These are phyloP conservation scores for Steinernema carpocapsae DNA, from an alignment of 2,888 invertebrate species.

Conservation along the genomic window DNA sequence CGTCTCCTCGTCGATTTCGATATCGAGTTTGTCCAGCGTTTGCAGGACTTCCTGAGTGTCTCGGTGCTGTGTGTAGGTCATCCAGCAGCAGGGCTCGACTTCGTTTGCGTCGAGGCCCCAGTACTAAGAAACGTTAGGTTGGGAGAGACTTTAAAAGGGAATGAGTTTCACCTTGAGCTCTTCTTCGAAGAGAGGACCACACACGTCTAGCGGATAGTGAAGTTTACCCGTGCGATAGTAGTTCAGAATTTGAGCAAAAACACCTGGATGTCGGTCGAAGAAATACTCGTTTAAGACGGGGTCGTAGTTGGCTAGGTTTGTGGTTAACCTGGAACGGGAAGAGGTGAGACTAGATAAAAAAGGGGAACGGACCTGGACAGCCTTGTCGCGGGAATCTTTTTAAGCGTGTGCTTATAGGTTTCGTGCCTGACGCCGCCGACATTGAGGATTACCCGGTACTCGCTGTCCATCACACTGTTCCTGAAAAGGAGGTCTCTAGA, in stretches of 20 bases:
- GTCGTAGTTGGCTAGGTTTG: slow-evolving; percentile 97
- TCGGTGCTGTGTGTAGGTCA: slow-evolving; percentile 84
- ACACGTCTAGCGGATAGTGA: slow-evolving; percentile 98
- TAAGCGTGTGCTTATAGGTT: slow-evolving; percentile 75
- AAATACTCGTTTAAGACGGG: slow-evolving; percentile 99
- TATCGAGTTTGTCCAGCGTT: slow-evolving; percentile 92
- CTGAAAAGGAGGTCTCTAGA: neutral
- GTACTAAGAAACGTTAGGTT: too few relatives aligned
- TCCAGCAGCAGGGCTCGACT: slow-evolving; percentile 98
- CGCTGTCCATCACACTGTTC: slow-evolving; percentile 76
- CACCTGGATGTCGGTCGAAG: slow-evolving; percentile 90
- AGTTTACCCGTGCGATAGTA: slow-evolving; percentile 79
- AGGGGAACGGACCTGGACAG: slow-evolving; percentile 70
- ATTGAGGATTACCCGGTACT: slow-evolving; percentile 88
- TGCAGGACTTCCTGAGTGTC: slow-evolving; percentile 98
- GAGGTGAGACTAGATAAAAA: neutral
- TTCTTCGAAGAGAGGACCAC: slow-evolving; percentile 97
- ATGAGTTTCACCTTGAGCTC: too few relatives aligned
- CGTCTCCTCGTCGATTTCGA: slow-evolving; percentile 74
- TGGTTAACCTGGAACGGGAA: slow-evolving; percentile 75
- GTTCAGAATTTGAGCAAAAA: slow-evolving; percentile 87
- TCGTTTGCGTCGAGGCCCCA: slow-evolving; percentile 99
- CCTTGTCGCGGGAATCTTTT: slow-evolving; percentile 86
- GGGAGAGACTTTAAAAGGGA: too few relatives aligned
- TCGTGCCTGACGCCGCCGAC: slow-evolving; percentile 86